A percentile compares a stretch with the other conserved stretches of the same genome.
Evolutionary conservation across 2,797 vertebrate genomes (phyloP).

Genomic region (Glossophaga mutica): DNA sequence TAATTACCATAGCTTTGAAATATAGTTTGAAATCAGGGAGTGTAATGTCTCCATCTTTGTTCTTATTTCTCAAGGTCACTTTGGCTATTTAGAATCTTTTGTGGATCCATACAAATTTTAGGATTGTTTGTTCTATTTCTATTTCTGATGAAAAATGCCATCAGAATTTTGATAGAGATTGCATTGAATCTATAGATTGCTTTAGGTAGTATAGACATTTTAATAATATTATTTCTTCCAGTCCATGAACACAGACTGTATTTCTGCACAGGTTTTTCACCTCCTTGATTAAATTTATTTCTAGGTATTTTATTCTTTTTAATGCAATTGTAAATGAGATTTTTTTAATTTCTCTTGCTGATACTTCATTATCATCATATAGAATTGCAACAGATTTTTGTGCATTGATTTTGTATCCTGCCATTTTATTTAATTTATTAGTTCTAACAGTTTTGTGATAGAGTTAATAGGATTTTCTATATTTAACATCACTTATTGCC

Average conservation of each 20-base stretch:
- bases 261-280: background rate
- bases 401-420: background rate
- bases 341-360: background rate
- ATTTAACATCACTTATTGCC: background rate
- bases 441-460: background rate
- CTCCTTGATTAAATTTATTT: background rate
- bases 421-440: background rate
- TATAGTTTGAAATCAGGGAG: background rate
- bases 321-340: background rate
- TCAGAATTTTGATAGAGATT: background rate
- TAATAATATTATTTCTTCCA: background rate
- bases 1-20: background rate
- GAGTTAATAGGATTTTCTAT: background rate
- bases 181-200: background rate
- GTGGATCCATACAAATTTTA: background rate
- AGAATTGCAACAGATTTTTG: background rate
- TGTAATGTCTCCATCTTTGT: background rate
- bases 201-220: background rate
- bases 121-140: background rate
- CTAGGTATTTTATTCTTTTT: background rate
- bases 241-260: background rate
- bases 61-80: background rate
- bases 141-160: background rate
- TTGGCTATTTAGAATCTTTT: background rate
- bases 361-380: background rate